A percentile compares a stretch with the other conserved stretches of the same genome.
Conservation (phyloP, 2,888 invertebrate genomes). For the Tortrix viridana region DNA sequence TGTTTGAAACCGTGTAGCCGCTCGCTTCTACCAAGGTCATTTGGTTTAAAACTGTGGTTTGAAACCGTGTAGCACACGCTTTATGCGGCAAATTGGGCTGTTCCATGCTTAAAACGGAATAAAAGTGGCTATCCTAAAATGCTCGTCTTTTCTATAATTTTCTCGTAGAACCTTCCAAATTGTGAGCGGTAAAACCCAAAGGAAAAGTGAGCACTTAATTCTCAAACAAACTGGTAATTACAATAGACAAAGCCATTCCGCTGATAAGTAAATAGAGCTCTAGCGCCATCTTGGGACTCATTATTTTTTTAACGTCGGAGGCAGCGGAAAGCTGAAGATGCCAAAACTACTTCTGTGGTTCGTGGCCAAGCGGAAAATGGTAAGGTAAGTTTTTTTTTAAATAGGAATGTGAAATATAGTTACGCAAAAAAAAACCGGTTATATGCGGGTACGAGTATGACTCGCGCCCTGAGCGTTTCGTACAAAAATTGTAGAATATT, state of each 20-base stretch:
- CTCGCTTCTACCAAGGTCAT: too few relatives aligned
- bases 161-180: not conserved
- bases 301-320: conserved; percentile 52
- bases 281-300: conserved; percentile 48
- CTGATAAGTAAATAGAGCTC: conserved; percentile 49
- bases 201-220: conserved; percentile 31
- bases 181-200: conserved; percentile 4
- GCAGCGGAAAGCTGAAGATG: conserved; percentile 37
- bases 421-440: too few relatives aligned
- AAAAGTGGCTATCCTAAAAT: too few relatives aligned
- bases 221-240: conserved; percentile 46
- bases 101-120: too few relatives aligned
- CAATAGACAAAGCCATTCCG: conserved; percentile 46
- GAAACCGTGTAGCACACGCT: too few relatives aligned
- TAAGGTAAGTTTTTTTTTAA: not conserved
- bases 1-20: too few relatives aligned
- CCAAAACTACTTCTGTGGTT: conserved; percentile 8
- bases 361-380: not conserved
- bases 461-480: too few relatives aligned
- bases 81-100: too few relatives aligned
- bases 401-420: too few relatives aligned
- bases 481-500: too few relatives aligned
- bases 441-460: too few relatives aligned
- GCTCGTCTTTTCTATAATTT: not conserved
- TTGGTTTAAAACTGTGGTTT: too few relatives aligned